A percentile compares a stretch with the other conserved stretches of the same genome.
phyloP scores from a whole-genome alignment of 2,888 invertebrate species.

The Leucophora obtusa region DNA sequence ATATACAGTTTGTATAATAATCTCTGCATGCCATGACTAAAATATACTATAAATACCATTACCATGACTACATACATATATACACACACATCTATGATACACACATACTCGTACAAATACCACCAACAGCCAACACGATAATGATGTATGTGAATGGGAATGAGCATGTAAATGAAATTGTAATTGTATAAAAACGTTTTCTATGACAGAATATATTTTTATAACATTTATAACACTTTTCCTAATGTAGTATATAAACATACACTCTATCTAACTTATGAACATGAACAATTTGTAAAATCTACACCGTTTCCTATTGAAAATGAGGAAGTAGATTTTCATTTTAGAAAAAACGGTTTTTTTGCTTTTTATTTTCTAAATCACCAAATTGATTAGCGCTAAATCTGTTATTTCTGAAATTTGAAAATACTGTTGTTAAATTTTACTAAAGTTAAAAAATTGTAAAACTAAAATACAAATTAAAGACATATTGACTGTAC shows the following conservation, averaged over 20 bases:
- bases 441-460: no score
- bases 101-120: background rate
- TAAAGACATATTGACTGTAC: no score
- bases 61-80: background rate
- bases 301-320: slow-evolving; percentile 34
- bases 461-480: no score
- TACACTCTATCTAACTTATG: background rate
- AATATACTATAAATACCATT: background rate
- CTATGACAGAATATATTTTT: background rate
- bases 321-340: no score
- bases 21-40: slow-evolving; percentile 40
- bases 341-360: background rate
- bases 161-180: slow-evolving; percentile 25
- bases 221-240: slow-evolving; percentile 31
- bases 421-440: no score
- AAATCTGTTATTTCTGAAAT: no score
- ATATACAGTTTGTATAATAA: slow-evolving; percentile 8
- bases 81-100: background rate
- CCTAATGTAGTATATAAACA: slow-evolving; percentile 12
- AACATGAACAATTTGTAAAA: slow-evolving; percentile 21
- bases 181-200: slow-evolving; percentile 36
- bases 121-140: background rate
- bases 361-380: no score
- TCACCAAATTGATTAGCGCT: no score
- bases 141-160: background rate